Conservation (phyloP, 1,140 invertebrate species). For the Drosophila rufa region DNA sequence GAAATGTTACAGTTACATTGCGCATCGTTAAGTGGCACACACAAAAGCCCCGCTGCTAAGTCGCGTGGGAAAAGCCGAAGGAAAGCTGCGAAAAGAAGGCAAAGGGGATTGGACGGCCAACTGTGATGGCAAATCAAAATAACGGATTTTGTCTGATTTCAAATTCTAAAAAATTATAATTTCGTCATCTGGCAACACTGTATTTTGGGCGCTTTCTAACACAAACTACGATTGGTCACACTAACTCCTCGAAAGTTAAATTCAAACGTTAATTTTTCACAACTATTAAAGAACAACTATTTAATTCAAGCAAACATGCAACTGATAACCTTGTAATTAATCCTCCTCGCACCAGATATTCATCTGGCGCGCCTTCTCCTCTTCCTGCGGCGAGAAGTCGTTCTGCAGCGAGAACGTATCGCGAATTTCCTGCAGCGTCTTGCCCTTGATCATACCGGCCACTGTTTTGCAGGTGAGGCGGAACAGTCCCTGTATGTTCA, state of each 20-base stretch:
- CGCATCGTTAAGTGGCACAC: constrained; percentile 59
- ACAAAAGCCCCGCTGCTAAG: constrained; percentile 45
- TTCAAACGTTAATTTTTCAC: too few relatives aligned
- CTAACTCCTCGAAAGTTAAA: too few relatives aligned
- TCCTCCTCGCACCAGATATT: constrained; percentile 99
- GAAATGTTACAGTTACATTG: constrained; percentile 69
- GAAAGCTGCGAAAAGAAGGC: neutral
- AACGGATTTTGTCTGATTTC: neutral
- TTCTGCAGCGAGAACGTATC: constrained; percentile 99
- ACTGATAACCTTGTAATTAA: constrained; percentile 82
- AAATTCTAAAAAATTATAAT: neutral
- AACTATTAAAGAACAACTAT: too few relatives aligned
- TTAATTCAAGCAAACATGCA: too few relatives aligned
- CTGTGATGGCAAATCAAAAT: neutral
- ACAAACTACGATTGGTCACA: too few relatives aligned
- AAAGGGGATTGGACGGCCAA: neutral
- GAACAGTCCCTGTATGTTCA: constrained; percentile 98
- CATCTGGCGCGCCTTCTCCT: constrained; percentile 97
- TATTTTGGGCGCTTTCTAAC: too few relatives aligned
- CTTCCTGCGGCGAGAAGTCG: constrained; percentile 98
- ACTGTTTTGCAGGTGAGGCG: constrained; percentile 99
- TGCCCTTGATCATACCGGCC: constrained; percentile 99
- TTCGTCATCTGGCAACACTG: too few relatives aligned
- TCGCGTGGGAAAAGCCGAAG: constrained; percentile 28
- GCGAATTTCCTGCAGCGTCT: constrained; percentile 98